phyloP scores from a whole-genome alignment of 2,113 vertebrate genomes.

The Pipra filicauda region DNA sequence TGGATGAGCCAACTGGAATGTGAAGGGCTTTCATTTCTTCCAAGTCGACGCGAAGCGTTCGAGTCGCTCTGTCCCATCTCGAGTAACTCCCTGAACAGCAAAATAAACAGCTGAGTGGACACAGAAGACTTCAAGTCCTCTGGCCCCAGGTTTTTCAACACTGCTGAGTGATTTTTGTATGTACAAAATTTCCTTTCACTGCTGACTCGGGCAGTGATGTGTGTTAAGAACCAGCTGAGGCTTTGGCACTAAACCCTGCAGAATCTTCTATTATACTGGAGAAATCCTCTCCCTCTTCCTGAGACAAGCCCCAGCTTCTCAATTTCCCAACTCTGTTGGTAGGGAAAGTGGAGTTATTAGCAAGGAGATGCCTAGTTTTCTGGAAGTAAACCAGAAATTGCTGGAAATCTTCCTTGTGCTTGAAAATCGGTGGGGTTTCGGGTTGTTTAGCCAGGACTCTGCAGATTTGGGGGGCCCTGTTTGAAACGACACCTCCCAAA shows the following conservation, averaged over 20 bases:
- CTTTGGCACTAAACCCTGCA: neutral
- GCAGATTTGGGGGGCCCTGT: neutral
- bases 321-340: neutral
- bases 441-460: neutral
- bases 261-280: neutral
- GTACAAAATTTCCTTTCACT: neutral
- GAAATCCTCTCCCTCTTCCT: neutral
- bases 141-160: neutral
- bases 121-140: neutral
- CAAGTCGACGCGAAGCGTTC: accelerated
- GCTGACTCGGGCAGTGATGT: neutral
- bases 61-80: accelerated
- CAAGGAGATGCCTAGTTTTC: neutral
- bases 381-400: neutral
- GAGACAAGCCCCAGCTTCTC: neutral
- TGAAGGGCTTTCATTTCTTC: neutral
- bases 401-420: neutral
- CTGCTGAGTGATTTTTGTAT: neutral
- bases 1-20: accelerated
- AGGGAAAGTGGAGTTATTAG: neutral
- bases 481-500: neutral
- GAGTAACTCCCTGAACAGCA: neutral
- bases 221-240: slow-evolving; percentile 31
- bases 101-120: neutral
- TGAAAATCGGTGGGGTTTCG: accelerated